A percentile compares a stretch with the other conserved stretches of the same genome.
These are phyloP conservation scores for Zonotrichia albicollis DNA, from an alignment of 2,797 vertebrate species.

Conservation along the genomic window DNA sequence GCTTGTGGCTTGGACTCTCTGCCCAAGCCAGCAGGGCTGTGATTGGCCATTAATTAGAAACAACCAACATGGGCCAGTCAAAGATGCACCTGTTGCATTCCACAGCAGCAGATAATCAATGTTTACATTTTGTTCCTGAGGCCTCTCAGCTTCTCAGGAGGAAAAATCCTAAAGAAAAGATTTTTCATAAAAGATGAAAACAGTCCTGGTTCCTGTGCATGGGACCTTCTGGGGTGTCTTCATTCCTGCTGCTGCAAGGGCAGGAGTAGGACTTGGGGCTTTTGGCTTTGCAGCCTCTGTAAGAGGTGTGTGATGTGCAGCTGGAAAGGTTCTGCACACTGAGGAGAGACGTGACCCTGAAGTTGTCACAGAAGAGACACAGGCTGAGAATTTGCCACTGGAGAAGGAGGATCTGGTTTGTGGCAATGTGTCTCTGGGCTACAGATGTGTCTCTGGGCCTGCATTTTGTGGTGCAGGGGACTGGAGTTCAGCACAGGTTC, in stretches of 20 bases:
- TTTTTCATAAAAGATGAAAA: no score
- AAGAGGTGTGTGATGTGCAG: background rate
- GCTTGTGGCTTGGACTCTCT: no score
- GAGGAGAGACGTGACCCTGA: background rate
- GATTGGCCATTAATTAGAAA: no score
- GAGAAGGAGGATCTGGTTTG: background rate
- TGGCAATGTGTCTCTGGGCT: background rate
- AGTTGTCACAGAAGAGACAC: background rate
- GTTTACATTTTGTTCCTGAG: no score
- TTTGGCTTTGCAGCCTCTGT: background rate
- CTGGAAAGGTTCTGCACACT: background rate
- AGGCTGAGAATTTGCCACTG: background rate
- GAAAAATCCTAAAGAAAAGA: no score
- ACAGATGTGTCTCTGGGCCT: background rate
- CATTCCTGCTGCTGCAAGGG: background rate
- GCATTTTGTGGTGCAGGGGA: background rate
- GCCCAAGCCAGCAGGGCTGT: no score
- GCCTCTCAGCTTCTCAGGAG: no score
- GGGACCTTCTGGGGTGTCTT: background rate
- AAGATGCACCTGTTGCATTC: no score
- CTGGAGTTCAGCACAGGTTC: fast-evolving
- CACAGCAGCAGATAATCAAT: no score
- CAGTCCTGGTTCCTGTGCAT: background rate
- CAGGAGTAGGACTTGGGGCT: background rate
- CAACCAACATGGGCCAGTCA: no score